Base-by-base conservation (phyloP, 2,797 vertebrate species). In the Smutsia gigantea region DNA sequence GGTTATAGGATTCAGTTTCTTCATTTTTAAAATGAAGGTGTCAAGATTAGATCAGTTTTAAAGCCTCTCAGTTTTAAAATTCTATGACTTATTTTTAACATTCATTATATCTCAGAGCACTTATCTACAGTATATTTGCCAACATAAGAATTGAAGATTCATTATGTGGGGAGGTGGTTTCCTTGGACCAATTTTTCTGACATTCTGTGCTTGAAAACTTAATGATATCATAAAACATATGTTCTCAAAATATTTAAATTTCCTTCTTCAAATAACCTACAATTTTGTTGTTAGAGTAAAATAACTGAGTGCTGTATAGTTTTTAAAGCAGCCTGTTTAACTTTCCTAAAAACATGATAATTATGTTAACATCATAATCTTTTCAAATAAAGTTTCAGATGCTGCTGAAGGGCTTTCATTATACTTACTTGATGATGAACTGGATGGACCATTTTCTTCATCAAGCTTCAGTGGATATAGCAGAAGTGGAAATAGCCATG, bases 401-500 rank as follows among this genome's bases (percentile, higher is more conserved):
- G 98, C 98, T 96, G 98, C 98, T 87, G 98, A 99, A 97, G 99
- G 99, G 79, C 97, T 98, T 96, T 98, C 98, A 90, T 98, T 97
- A 91, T 99, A 99, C 97, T 98, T 98, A 96, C 97, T 98, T 72
- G 99, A 99, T 94, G 99, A 99, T 97, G 98, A 98, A 84, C 78
- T 96, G 86, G 99, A 99, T 94, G 97, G 96, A 37, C 99, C 99
- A 74, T 98, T 99, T 61, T 99, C 99, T 57, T 99, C 99, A 31
- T 99, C 99, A 1, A 98, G 99, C 98, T 99, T 99, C 64, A 99
- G 98, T 97, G 98, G 96, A 27, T 99, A 98, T 97, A 98, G 95
- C 82, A 97, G 98, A 86, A 98, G 97, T 97, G 98, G 98, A 93
- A 98, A 98, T 71, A 93, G 92, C 49, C 12, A 95, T 42, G 98